phyloP scores from a whole-genome alignment of 2,797 vertebrate species.

The Momotus momota region DNA sequence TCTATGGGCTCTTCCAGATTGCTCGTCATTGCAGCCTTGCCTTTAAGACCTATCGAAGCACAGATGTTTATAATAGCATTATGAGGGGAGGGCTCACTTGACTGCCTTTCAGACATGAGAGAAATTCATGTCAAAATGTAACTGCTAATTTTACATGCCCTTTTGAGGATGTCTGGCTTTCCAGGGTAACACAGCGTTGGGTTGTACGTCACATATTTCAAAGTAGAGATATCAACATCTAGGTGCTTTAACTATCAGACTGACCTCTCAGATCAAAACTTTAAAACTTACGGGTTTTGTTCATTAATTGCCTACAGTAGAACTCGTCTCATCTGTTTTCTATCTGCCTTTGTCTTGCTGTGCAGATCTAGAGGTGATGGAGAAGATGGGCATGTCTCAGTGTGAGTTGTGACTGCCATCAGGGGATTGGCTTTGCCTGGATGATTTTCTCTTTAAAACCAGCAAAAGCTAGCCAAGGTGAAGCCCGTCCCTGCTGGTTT shows the following conservation, averaged over 20 bases:
- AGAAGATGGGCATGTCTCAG: rapidly evolving
- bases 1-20: background rate
- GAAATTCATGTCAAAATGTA: background rate
- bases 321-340: background rate
- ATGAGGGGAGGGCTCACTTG: background rate
- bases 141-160: background rate
- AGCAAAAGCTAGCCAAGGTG: background rate
- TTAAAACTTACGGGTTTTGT: background rate
- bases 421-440: background rate
- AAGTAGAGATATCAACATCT: background rate
- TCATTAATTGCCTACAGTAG: background rate
- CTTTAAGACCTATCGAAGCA: background rate
- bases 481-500: background rate
- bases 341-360: background rate
- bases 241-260: background rate
- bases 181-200: background rate
- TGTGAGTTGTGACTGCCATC: background rate
- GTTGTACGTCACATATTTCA: rapidly evolving
- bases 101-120: background rate
- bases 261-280: background rate
- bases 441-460: background rate
- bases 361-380: background rate
- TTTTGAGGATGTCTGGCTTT: background rate
- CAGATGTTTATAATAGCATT: background rate
- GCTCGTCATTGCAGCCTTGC: background rate